These are phyloP conservation scores for Trichomycterus rosablanca DNA, from an alignment of 2,113 vertebrate species.

Conservation along the genomic window DNA sequence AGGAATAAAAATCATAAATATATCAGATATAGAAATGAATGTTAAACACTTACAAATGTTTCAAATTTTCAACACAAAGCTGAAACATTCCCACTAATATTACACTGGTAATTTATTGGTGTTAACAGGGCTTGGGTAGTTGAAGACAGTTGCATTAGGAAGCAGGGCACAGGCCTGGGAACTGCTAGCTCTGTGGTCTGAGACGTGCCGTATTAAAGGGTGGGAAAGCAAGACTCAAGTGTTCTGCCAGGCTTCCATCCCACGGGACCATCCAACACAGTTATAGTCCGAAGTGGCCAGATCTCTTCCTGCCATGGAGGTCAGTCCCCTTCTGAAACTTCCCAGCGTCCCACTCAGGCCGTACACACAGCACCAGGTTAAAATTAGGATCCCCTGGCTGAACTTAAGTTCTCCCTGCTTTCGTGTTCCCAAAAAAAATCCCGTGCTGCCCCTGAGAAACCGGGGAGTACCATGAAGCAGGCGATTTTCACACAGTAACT, in stretches of 20 bases:
- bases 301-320: slow-evolving; percentile 85
- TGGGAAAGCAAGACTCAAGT: slow-evolving; percentile 85
- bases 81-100: no score
- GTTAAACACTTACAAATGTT: no score
- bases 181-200: slow-evolving; percentile 49
- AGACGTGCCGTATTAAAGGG: slow-evolving; percentile 56
- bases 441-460: slow-evolving; percentile 58
- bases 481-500: slow-evolving; percentile 73
- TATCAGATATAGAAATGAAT: no score
- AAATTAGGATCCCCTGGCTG: slow-evolving; percentile 39
- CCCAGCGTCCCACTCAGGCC: slow-evolving; percentile 76
- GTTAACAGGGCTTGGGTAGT: not conserved
- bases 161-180: slow-evolving; percentile 67
- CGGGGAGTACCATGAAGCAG: slow-evolving; percentile 53
- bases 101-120: no score
- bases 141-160: slow-evolving; percentile 21
- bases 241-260: slow-evolving; percentile 85
- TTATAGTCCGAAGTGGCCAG: slow-evolving; percentile 75
- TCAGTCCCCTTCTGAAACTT: slow-evolving; percentile 93
- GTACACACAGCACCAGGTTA: slow-evolving; percentile 37
- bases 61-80: no score
- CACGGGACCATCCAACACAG: slow-evolving; percentile 72
- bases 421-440: slow-evolving; percentile 66
- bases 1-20: no score
- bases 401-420: slow-evolving; percentile 16